Percentiles rank a stretch among this genome's conserved stretches.
Conservation (phyloP, 2,113 vertebrate genomes). For the Micronisus gabar region DNA sequence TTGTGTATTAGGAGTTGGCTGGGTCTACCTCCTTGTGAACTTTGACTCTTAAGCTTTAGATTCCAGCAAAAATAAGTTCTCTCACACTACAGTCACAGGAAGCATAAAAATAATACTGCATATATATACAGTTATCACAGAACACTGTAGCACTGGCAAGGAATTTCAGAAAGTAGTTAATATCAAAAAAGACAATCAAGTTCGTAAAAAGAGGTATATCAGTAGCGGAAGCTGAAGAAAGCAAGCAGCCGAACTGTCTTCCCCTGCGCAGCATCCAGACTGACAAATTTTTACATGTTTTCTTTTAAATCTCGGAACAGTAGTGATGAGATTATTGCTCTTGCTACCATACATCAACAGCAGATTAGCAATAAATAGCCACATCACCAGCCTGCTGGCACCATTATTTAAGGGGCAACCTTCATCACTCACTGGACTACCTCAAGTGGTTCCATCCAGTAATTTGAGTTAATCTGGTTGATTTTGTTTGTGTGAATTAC, state of each 20-base stretch:
- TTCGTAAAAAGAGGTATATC: not conserved
- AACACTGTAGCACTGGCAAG: not conserved
- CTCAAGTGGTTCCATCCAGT: not conserved
- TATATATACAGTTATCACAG: not conserved
- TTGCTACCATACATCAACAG: not conserved
- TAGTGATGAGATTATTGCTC: not conserved
- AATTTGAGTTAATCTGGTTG: not conserved
- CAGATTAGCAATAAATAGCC: not conserved
- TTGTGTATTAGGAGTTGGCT: not conserved
- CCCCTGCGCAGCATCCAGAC: not conserved
- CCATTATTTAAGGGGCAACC: not conserved
- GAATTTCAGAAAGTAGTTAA: not conserved
- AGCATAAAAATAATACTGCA: not conserved
- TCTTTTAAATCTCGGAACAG: not conserved
- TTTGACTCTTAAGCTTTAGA: not conserved
- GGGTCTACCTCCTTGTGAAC: not conserved
- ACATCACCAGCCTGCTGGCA: not conserved
- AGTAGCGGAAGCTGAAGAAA: not conserved
- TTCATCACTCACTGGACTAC: not conserved
- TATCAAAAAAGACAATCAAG: not conserved
- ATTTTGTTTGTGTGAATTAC: not conserved
- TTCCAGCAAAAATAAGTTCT: not conserved
- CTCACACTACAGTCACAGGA: not conserved
- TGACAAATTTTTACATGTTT: not conserved
- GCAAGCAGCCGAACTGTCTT: not conserved